Conservation (phyloP, 2,888 invertebrate genomes). For the Tridacna gigas region DNA sequence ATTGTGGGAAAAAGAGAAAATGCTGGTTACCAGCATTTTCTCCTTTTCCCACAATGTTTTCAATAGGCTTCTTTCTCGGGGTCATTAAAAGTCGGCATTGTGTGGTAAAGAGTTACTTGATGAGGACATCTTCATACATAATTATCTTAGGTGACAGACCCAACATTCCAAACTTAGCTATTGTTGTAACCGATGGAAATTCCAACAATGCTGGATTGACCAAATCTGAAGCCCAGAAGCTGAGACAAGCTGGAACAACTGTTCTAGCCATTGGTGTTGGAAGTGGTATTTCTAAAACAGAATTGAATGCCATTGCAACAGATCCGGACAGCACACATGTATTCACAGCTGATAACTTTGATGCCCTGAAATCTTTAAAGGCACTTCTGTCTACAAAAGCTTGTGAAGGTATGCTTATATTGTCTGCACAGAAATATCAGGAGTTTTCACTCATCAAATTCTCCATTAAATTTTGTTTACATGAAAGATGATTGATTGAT, state of each 20-base stretch:
- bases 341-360: constrained; percentile 77
- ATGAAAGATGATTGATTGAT: constrained; percentile 18
- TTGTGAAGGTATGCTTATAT: constrained; percentile 70
- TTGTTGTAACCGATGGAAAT: constrained; percentile 77
- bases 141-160: constrained; percentile 68
- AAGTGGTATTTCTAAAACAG: constrained; percentile 63
- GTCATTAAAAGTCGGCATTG: too few species aligned
- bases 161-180: constrained; percentile 74
- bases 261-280: constrained; percentile 78
- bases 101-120: too few species aligned
- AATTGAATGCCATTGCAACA: constrained; percentile 75
- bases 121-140: background rate
- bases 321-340: constrained; percentile 78
- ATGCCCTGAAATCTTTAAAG: constrained; percentile 72
- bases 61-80: too few species aligned
- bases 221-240: constrained; percentile 67
- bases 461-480: too few species aligned
- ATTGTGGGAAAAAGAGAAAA: too few species aligned
- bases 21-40: too few species aligned
- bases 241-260: constrained; percentile 68
- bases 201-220: constrained; percentile 69
- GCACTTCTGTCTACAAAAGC: constrained; percentile 72
- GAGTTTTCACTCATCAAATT: too few species aligned
- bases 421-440: too few species aligned
- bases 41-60: too few species aligned